Base-by-base conservation (phyloP, 2,113 vertebrate species). In the Chaetura pelagica region DNA sequence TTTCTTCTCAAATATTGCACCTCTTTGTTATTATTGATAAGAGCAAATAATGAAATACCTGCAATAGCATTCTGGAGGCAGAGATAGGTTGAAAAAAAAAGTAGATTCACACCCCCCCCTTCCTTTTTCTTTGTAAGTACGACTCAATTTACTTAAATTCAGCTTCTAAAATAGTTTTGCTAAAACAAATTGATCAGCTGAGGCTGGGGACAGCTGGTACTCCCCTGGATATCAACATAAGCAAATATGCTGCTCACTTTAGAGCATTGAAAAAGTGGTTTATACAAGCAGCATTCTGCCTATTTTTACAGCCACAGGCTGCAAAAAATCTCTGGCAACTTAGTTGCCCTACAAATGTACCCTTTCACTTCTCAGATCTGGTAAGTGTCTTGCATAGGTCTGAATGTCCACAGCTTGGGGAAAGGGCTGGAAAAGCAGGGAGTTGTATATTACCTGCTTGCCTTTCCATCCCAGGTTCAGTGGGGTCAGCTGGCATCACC, bases 21-120 rank as follows among this genome's bases (percentile, higher is more conserved):
- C 6, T 72, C 26, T 83, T 87, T 66, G 14, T 75, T 96, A 32
- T 95, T 92, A 62, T 55, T 95, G 59, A 49, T 84, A 83, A 83
- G 7, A 89, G 13, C 20, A 90, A 85, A 80, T 63, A 78, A 59
- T 49, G 10, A 90, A 92, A 93, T 68, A 74, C 32, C 38, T 84
- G 23, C 48, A 88, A 12, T 29, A 58, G 42, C 44, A 7, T 92
- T 88, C 64, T 15, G 7, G 55, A 91, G 27, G 34, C 34, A 63
- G 26, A 8, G 26, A 13, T n/a, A 80, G 21, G 14, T 66, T 73
- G 59, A 48, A 72, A 87, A 78, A 90, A 73, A 85, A 75, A 83
- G 20, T 35, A 55, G 32, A 79, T 9, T 7, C 22, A 44, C 77
- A 5, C 2, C 42, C 77, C 5, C 2, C 4, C 6, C 3, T 4